A percentile compares a stretch with the other conserved stretches of the same genome.
phyloP scores from a whole-genome alignment of 2,113 vertebrate species.

The Hemiprocne comata region DNA sequence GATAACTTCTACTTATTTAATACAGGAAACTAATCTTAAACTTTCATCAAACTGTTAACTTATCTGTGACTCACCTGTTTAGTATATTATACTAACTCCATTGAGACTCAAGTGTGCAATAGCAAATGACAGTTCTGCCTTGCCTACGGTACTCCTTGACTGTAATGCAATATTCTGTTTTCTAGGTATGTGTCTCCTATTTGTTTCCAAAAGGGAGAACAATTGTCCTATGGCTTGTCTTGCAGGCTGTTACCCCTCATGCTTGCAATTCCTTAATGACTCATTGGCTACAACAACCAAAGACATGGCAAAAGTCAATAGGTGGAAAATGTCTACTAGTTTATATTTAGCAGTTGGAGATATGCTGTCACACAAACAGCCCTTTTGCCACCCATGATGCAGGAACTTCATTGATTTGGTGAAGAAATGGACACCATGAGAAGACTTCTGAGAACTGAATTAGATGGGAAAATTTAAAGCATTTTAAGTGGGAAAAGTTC shows the following conservation, averaged over 20 bases:
- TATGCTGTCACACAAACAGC: not conserved
- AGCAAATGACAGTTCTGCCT: not conserved
- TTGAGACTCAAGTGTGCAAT: not conserved
- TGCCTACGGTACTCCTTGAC: not conserved
- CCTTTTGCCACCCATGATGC: not conserved
- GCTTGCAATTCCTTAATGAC: not conserved
- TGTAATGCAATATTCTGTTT: not conserved
- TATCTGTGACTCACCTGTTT: not conserved
- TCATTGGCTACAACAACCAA: not conserved
- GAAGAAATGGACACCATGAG: not conserved
- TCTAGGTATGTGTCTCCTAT: not conserved
- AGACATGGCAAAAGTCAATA: not conserved
- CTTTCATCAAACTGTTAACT: not conserved
- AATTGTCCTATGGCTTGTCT: not conserved
- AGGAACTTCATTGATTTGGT: not conserved
- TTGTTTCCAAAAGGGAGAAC: not conserved
- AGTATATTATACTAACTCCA: not conserved
- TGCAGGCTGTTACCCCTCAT: not conserved
- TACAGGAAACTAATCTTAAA: not conserved
- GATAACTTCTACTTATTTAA: not conserved
- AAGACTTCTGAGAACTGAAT: conserved; percentile 10
- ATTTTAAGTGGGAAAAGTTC: not conserved
- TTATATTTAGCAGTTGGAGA: not conserved
- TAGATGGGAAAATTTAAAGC: not conserved
- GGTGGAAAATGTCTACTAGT: not conserved